Evolutionary conservation across 2,797 vertebrate species (phyloP), one percentile per base, ranked within the genome.

Genomic region (Glyptemys insculpta): DNA sequence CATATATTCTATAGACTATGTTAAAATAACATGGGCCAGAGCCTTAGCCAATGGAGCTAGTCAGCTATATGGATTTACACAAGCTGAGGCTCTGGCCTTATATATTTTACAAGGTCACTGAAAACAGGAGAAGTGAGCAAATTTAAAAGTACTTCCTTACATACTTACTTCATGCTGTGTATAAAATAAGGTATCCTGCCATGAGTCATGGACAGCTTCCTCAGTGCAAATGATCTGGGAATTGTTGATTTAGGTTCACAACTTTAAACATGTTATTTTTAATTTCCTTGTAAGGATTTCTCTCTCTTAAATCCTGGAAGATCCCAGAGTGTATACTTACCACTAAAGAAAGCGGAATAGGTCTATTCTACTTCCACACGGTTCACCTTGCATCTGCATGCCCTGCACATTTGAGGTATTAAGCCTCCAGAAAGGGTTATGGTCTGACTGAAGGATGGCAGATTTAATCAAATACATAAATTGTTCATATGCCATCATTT

Each of bases 21-120:
- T n/a, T 65, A n/a, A 65, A 65, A n/a, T n/a, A n/a, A 65, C 34
- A 65, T 18, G 62, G 34, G 15, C 34, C 4, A 65, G 62, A 65
- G 62, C 62, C 34, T n/a, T n/a, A n/a, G 6, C 81, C 15, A 85
- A 47, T 4, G 19, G 23, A 81, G 37, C 16, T 83, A 76, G 83
- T 65, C 29, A 8, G 34, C 1, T 0, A 34, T 21, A 5, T 29
- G 0, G 2, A 54, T 8, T 62, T 94, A 54, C 14, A 29, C 41
- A 81, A 72, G 8, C 72, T 56, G 47, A 90, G 57, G 47, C 2
- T 29, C 83, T 62, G 9, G 53, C 9, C 37, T 16, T 12, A 65
- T 62, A 62, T 62, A 47, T 89, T 94, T 78, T 31, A 79, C 47
- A 47, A 44, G 2, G 1, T 85, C 86, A 23, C 84, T 87, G 29